Percentiles rank a stretch among this genome's conserved stretches.
These are phyloP conservation scores for Pyrrhia umbra DNA, from an alignment of 2,888 invertebrate species.

Conservation along the genomic window DNA sequence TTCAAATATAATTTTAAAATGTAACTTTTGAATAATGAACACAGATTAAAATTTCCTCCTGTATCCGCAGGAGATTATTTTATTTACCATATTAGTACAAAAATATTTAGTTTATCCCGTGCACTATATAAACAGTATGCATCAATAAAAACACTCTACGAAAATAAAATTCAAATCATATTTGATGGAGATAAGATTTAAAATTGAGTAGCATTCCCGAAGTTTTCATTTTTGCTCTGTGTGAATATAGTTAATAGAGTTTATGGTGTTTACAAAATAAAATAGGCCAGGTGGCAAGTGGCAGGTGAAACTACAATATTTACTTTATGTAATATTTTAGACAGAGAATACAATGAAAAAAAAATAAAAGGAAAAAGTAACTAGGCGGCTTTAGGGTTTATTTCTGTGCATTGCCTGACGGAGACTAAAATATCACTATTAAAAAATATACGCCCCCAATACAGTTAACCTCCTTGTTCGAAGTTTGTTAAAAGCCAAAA, in stretches of 20 bases:
- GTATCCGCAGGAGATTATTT: slow-evolving; percentile 26
- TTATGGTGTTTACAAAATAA: slow-evolving; percentile 49
- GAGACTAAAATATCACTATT: too few relatives aligned
- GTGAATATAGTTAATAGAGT: slow-evolving; percentile 43
- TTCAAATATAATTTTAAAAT: not conserved
- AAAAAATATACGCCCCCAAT: too few relatives aligned
- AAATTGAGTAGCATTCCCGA: not conserved
- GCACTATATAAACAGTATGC: slow-evolving; percentile 20
- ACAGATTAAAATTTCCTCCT: slow-evolving; percentile 1
- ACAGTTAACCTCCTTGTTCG: too few relatives aligned
- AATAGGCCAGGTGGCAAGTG: slow-evolving; percentile 29
- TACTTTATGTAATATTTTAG: slow-evolving; percentile 2
- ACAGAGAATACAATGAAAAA: too few relatives aligned
- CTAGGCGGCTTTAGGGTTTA: too few relatives aligned
- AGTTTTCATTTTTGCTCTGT: slow-evolving; percentile 33
- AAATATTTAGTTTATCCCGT: slow-evolving; percentile 33
- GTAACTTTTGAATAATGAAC: not conserved
- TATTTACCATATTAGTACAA: slow-evolving; percentile 21
- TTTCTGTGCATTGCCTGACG: too few relatives aligned
- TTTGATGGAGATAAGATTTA: not conserved
- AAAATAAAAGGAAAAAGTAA: too few relatives aligned
- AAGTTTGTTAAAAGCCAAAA: too few relatives aligned
- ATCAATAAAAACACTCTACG: not conserved
- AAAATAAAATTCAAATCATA: slow-evolving; percentile 2
- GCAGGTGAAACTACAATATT: slow-evolving; percentile 23